Base-by-base conservation (phyloP, 2,888 invertebrate species). In the Emmelina monodactyla region DNA sequence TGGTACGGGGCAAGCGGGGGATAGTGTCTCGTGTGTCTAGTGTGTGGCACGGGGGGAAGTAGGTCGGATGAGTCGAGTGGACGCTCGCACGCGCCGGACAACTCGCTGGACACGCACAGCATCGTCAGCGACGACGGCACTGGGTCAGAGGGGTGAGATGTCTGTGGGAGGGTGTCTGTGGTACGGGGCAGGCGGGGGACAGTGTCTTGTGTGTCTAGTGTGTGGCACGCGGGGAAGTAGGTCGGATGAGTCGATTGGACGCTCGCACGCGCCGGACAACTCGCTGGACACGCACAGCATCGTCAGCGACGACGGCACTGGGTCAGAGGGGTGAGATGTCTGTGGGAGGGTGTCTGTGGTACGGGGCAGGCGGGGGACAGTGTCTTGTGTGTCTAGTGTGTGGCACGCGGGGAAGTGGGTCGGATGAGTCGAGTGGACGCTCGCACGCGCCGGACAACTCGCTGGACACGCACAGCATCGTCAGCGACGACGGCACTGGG, bases 281-380 rank as follows among this genome's bases (percentile, higher is more conserved):
- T 88, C 88, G 49, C 78, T 88, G 42, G 89, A 89, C 65, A 88
- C 88, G 12, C 88, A 89, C 66, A 88, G 88, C 75, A 87, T 87
- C 68, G 84, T 87, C 66, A 88, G 88, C 51, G 88, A 88, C 63
- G 88, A 88, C 58, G 88, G 85, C 60, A 85, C 85, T 53, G 85
- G 83, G 61, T 88, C 87, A 56, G 85, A 85, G 51, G 88, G 88
- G 71, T 82, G 71, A 67, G 80, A 70, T 70, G 42, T 58, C 52
- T n/a, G n/a, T n/a, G n/a, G n/a, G n/a, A n/a, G n/a, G n/a, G n/a
- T n/a, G n/a, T n/a, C n/a, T n/a, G n/a, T n/a, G n/a, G n/a, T n/a
- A n/a, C n/a, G n/a, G n/a, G n/a, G n/a, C n/a, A n/a, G n/a, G n/a
- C n/a, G n/a, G n/a, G n/a, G n/a, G n/a, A n/a, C n/a, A n/a, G n/a